A percentile compares a stretch with the other conserved stretches of the same genome.
Evolutionary conservation across 2,888 invertebrate genomes (phyloP).

Genomic region (Copidosoma aretas): DNA sequence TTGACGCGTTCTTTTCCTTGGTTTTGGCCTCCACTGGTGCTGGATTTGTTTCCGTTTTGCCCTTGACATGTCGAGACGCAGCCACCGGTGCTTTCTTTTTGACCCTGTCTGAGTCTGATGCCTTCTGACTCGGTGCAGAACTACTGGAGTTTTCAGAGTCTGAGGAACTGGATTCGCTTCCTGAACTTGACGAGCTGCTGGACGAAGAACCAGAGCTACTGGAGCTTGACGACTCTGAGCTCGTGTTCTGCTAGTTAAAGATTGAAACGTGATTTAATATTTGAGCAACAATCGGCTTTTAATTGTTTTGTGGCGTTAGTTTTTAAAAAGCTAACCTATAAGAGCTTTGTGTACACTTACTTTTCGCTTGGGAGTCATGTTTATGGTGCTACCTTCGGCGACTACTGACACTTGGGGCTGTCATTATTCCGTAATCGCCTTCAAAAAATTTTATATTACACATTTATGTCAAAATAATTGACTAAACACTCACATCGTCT

Average conservation of each 20-base stretch:
- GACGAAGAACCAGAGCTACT: slow-evolving; percentile 59
- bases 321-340: slow-evolving; percentile 38
- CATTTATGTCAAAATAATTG: slow-evolving; percentile 41
- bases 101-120: slow-evolving; percentile 54
- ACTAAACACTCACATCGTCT: slow-evolving; percentile 34
- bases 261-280: neutral
- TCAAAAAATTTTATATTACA: slow-evolving; percentile 29
- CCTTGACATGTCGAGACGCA: slow-evolving; percentile 53
- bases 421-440: slow-evolving; percentile 36
- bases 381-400: slow-evolving; percentile 40
- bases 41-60: slow-evolving; percentile 51
- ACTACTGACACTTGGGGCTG: slow-evolving; percentile 29
- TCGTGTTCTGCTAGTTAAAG: slow-evolving; percentile 52
- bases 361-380: slow-evolving; percentile 60
- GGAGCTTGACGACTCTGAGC: slow-evolving; percentile 60
- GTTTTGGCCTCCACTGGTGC: slow-evolving; percentile 50
- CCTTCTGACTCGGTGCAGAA: slow-evolving; percentile 57
- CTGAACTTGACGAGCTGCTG: slow-evolving; percentile 59
- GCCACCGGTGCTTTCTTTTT: slow-evolving; percentile 52
- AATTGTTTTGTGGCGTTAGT: slow-evolving; percentile 13
- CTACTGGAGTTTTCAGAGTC: slow-evolving; percentile 60
- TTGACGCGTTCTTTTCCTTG: slow-evolving; percentile 53
- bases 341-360: slow-evolving; percentile 44
- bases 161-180: slow-evolving; percentile 60
- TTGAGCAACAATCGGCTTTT: slow-evolving; percentile 3